phyloP scores from a whole-genome alignment of 2,797 vertebrate species.

The Octomys mimax region DNA sequence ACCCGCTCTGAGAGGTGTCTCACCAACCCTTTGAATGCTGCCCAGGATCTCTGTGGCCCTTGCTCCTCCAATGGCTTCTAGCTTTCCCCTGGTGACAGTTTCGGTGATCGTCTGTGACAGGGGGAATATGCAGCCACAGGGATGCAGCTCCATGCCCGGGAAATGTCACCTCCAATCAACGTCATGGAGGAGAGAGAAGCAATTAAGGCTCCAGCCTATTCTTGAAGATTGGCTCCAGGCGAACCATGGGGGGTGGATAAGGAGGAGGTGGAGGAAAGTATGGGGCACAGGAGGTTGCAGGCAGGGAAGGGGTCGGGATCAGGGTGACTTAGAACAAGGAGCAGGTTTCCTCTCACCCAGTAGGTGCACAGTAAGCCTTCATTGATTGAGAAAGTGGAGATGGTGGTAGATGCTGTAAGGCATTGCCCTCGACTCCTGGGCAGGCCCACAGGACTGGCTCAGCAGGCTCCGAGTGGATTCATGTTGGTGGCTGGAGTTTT shows the following conservation, averaged over 20 bases:
- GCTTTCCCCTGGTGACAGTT: conserved; percentile 91
- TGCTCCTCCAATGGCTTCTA: conserved; percentile 83
- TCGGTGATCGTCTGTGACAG: conserved; percentile 92
- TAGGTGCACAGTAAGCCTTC: background rate
- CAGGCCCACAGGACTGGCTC: background rate
- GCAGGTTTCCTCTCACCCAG: background rate
- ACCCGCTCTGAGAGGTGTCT: conserved; percentile 81
- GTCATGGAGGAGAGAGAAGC: conserved; percentile 92
- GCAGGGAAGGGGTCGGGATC: too few species aligned
- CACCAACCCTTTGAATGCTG: conserved; percentile 85
- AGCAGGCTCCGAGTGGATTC: background rate
- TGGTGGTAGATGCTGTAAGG: background rate
- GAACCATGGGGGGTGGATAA: conserved; percentile 68
- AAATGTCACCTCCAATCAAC: conserved; percentile 93
- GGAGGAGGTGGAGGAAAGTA: background rate
- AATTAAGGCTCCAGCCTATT: conserved; percentile 93
- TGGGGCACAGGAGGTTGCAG: background rate
- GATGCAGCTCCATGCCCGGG: conserved; percentile 90
- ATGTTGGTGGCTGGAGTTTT: background rate
- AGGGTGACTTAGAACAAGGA: background rate
- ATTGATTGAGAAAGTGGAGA: background rate
- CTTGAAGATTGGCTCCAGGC: conserved; percentile 85
- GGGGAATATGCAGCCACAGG: conserved; percentile 94
- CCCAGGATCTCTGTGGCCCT: conserved; percentile 72
- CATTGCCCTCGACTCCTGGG: background rate